phyloP scores from a whole-genome alignment of 2,888 invertebrate species.

The Portevinia maculata region DNA sequence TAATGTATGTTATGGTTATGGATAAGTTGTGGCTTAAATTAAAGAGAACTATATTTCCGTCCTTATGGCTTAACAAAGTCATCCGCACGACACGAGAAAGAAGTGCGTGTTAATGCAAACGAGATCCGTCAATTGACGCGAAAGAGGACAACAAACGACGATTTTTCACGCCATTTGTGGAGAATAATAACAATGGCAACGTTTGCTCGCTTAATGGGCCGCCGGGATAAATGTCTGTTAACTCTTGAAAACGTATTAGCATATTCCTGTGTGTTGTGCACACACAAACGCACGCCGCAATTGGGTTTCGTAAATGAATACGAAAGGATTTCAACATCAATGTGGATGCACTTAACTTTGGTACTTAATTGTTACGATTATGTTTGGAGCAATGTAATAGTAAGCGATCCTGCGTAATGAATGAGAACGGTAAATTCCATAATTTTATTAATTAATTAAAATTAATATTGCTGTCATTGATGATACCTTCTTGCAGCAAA shows the following conservation, averaged over 20 bases:
- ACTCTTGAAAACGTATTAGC: slow-evolving; percentile 25
- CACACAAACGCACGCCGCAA: slow-evolving; percentile 11
- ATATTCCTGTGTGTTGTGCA: not conserved
- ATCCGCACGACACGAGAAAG: not conserved
- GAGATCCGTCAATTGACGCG: slow-evolving; percentile 16
- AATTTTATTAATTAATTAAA: too few species aligned
- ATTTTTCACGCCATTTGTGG: not conserved
- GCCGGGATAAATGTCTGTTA: slow-evolving; percentile 49
- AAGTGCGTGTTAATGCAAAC: slow-evolving; percentile 31
- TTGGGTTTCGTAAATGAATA: slow-evolving; percentile 16
- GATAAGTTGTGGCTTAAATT: slow-evolving; percentile 17
- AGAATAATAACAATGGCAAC: slow-evolving; percentile 12
- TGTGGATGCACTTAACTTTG: slow-evolving; percentile 21
- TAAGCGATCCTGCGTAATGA: slow-evolving; percentile 17
- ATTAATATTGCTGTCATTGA: too few species aligned
- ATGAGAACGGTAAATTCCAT: slow-evolving; percentile 16
- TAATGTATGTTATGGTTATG: not conserved
- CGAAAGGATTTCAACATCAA: slow-evolving; percentile 19
- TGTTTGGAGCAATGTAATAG: slow-evolving; percentile 28
- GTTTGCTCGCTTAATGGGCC: slow-evolving; percentile 9
- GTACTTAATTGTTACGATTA: slow-evolving; percentile 53
- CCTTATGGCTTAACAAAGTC: too few species aligned
- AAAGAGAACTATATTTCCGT: not conserved
- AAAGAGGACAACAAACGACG: not conserved
- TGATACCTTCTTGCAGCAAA: too few species aligned